A percentile compares a stretch with the other conserved stretches of the same genome.
Conservation (phyloP, 2,888 invertebrate species). For the Scelioninae gen. 1 region DNA sequence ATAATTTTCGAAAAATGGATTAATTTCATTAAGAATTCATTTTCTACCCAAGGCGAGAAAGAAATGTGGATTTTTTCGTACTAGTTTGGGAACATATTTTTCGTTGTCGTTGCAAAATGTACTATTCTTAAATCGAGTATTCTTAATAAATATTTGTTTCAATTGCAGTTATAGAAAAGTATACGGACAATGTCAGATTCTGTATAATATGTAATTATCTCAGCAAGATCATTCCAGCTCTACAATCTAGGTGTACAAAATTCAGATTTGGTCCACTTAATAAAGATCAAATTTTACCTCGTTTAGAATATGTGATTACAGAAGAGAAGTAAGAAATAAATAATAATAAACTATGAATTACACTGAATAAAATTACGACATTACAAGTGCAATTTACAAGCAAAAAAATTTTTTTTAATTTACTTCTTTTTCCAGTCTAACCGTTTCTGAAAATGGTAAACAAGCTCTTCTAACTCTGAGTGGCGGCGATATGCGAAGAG, state of each 20-base stretch:
- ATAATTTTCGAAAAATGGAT: too few relatives aligned
- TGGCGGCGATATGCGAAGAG: constrained; percentile 98
- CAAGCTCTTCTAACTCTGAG: constrained; percentile 94
- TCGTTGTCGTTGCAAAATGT: too few relatives aligned
- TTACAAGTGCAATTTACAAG: not conserved
- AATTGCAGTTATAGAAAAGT: constrained; percentile 97
- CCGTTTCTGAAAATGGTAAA: constrained; percentile 90
- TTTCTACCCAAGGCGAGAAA: too few relatives aligned
- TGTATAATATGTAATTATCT: constrained; percentile 99
- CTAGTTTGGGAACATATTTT: too few relatives aligned
- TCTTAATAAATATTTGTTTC: constrained; percentile 14
- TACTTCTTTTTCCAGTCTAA: constrained; percentile 27
- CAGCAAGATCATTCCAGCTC: constrained; percentile 98
- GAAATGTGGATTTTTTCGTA: too few relatives aligned
- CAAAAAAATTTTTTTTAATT: not conserved
- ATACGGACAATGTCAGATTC: constrained; percentile 98
- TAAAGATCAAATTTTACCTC: constrained; percentile 93
- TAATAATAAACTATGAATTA: not conserved
- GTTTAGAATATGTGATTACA: constrained; percentile 92
- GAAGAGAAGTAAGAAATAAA: constrained; percentile 89
- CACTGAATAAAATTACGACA: not conserved
- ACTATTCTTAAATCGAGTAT: too few relatives aligned
- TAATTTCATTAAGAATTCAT: too few relatives aligned
- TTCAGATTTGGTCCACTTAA: constrained; percentile 97
- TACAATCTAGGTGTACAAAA: constrained; percentile 98